A percentile compares a stretch with the other conserved stretches of the same genome.
phyloP scores from a whole-genome alignment of 2,113 vertebrate genomes.

The Corythoichthys intestinalis region DNA sequence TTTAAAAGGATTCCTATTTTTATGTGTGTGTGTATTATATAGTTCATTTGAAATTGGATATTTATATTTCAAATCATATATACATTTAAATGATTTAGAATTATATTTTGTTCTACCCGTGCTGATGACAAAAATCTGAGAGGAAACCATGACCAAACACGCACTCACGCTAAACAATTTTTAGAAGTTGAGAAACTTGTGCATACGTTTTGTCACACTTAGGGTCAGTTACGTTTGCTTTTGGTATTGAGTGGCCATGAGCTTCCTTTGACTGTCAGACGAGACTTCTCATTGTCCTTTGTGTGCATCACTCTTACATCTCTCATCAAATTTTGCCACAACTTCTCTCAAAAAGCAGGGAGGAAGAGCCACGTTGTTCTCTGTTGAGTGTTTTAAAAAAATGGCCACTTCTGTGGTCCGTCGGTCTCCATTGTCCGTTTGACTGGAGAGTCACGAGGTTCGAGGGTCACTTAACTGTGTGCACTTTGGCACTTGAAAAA shows the following conservation, averaged over 20 bases:
- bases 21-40: no score
- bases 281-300: constrained; percentile 29
- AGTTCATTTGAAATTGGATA: no score
- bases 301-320: constrained; percentile 35
- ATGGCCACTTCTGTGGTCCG: constrained; percentile 63
- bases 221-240: not conserved
- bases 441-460: constrained; percentile 55
- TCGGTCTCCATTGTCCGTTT: constrained; percentile 52
- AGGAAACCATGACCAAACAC: no score
- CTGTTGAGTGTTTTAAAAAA: constrained; percentile 69
- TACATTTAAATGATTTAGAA: no score
- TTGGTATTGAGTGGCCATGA: not conserved
- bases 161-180: no score
- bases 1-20: no score
- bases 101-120: no score
- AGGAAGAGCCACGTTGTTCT: constrained; percentile 68
- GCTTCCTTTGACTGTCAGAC: constrained; percentile 20
- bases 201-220: not conserved
- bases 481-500: constrained; percentile 9
- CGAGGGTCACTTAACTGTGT: constrained; percentile 59
- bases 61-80: no score
- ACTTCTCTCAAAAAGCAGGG: constrained; percentile 64
- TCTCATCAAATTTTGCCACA: constrained; percentile 66
- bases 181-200: no score
- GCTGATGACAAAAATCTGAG: no score